Percentiles rank a stretch among this genome's conserved stretches.
These are phyloP conservation scores for Drosophila parabipectinata DNA, from an alignment of 1,140 invertebrate species.

Conservation along the genomic window DNA sequence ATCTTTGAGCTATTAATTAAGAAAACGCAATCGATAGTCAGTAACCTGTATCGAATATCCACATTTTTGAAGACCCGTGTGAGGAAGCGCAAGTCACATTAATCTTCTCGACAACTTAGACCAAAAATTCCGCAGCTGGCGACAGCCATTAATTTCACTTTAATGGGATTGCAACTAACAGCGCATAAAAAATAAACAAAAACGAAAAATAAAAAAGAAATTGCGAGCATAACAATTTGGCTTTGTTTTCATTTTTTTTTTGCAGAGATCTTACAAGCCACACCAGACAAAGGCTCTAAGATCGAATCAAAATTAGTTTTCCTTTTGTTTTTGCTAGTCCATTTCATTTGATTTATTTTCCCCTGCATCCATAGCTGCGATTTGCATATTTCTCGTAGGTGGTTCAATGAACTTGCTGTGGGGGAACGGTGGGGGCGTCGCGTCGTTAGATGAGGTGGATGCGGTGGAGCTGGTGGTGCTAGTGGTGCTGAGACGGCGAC, in stretches of 20 bases:
- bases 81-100: slow-evolving; percentile 49
- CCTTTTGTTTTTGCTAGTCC: slow-evolving; percentile 50
- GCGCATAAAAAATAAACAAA: slow-evolving; percentile 6
- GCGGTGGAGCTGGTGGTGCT: slow-evolving; percentile 27
- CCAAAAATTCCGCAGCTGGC: slow-evolving; percentile 38
- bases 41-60: slow-evolving; percentile 27
- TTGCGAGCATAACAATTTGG: slow-evolving; percentile 42
- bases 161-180: slow-evolving; percentile 46
- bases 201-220: slow-evolving; percentile 16
- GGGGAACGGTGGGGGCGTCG: slow-evolving; percentile 57
- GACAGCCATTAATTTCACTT: slow-evolving; percentile 65
- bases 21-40: slow-evolving; percentile 40
- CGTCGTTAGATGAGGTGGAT: slow-evolving; percentile 60
- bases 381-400: slow-evolving; percentile 82
- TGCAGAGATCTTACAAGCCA: slow-evolving; percentile 11
- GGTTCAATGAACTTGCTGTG: slow-evolving; percentile 77
- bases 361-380: slow-evolving; percentile 53
- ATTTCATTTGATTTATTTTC: slow-evolving; percentile 60
- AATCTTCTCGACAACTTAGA: slow-evolving; percentile 55
- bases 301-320: slow-evolving; percentile 69
- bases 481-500: slow-evolving; percentile 47
- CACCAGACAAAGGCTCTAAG: slow-evolving; percentile 66
- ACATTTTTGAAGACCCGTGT: slow-evolving; percentile 14
- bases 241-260: slow-evolving; percentile 21
- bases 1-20: slow-evolving; percentile 61